Evolutionary conservation across 1,140 invertebrate genomes (phyloP).

Genomic region (Zaprionus tsacasi): DNA sequence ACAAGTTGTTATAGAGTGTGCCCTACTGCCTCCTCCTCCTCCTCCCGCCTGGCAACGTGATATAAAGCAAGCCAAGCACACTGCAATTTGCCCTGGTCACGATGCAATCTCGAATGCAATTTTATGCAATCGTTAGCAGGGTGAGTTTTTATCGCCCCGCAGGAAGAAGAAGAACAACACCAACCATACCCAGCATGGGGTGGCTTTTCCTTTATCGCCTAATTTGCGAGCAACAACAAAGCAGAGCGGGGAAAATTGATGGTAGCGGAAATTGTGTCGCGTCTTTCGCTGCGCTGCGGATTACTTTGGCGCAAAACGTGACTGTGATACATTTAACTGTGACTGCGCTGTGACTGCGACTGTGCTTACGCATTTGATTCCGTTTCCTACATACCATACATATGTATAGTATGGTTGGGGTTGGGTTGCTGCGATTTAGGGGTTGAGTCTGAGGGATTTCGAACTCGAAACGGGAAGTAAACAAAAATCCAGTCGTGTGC

Average conservation of each 20-base stretch:
- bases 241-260: constrained; percentile 24
- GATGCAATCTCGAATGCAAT: constrained; percentile 77
- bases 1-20: constrained; percentile 8
- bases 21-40: not conserved
- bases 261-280: constrained; percentile 53
- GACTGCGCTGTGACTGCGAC: constrained; percentile 45
- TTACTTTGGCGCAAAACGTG: constrained; percentile 69
- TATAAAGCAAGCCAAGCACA: constrained; percentile 54
- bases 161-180: constrained; percentile 10
- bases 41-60: constrained; percentile 57
- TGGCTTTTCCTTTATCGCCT: constrained; percentile 25
- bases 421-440: constrained; percentile 25
- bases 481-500: constrained; percentile 63
- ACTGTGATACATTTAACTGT: constrained; percentile 33
- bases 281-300: constrained; percentile 14
- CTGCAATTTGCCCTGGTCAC: constrained; percentile 73
- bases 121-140: constrained; percentile 61
- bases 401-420: not conserved
- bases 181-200: constrained; percentile 10
- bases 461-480: constrained; percentile 65
- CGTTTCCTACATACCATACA: not conserved
- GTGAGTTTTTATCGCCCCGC: constrained; percentile 44
- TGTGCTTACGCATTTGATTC: constrained; percentile 59
- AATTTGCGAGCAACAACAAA: constrained; percentile 45
- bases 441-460: constrained; percentile 52